These are phyloP conservation scores for Platypus cylindrus DNA, from an alignment of 2,888 invertebrate species.

Conservation along the genomic window DNA sequence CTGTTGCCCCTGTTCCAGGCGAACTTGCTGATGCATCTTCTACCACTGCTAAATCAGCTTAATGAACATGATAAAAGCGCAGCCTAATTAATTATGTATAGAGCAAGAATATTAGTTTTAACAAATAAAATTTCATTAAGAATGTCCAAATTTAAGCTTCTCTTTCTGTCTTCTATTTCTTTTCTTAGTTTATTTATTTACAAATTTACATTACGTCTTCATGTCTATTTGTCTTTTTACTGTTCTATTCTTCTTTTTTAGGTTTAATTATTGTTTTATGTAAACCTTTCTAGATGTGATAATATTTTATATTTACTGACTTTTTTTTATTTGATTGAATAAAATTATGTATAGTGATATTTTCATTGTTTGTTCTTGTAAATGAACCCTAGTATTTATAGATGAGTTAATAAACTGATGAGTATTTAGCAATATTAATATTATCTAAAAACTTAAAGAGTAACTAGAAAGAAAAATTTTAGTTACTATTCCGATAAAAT, in stretches of 20 bases:
- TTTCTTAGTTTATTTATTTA: background rate
- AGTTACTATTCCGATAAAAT: no score
- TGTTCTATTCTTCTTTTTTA: background rate
- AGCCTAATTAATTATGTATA: no score
- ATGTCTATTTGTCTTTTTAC: background rate
- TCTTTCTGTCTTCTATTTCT: background rate
- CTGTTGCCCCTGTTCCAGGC: slow-evolving; percentile 33
- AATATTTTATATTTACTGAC: no score
- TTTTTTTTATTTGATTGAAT: no score
- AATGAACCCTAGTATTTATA: no score
- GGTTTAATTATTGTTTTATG: slow-evolving; percentile 2
- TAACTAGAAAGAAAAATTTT: no score
- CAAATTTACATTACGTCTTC: slow-evolving; percentile 1
- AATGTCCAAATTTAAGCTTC: slow-evolving; percentile 1
- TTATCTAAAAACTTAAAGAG: no score
- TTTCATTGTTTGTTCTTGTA: no score
- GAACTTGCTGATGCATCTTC: slow-evolving; percentile 22
- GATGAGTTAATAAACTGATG: no score
- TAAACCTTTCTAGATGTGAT: slow-evolving; percentile 11
- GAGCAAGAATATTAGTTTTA: no score
- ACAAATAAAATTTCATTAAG: slow-evolving; percentile 1
- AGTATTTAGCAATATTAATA: no score
- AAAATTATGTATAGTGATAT: no score
- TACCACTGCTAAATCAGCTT: slow-evolving; percentile 25
- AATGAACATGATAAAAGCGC: slow-evolving; percentile 4